phyloP scores from a whole-genome alignment of 2,888 invertebrate genomes.

The Subacronicta megacephala region DNA sequence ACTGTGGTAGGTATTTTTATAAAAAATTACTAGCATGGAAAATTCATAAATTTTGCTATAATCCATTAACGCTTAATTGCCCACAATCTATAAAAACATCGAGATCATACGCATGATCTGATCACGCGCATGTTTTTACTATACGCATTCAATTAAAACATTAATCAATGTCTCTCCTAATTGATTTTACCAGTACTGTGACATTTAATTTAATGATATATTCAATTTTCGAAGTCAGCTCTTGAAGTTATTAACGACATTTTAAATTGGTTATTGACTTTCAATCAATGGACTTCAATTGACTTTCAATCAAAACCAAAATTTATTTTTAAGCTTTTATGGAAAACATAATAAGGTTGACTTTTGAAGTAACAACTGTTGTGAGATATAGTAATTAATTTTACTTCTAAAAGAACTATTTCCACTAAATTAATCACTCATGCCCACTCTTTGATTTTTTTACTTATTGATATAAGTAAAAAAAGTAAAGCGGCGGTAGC shows the following conservation, averaged over 20 bases:
- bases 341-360: not conserved
- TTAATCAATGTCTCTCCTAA: slow-evolving; percentile 43
- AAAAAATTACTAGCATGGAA: no score
- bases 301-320: slow-evolving; percentile 16
- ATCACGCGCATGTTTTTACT: slow-evolving; percentile 8
- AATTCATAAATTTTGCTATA: slow-evolving; percentile 2
- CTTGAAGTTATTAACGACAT: slow-evolving; percentile 50
- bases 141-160: slow-evolving; percentile 27
- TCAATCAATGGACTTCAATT: slow-evolving; percentile 47
- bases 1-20: no score
- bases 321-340: slow-evolving; percentile 3
- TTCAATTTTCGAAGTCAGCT: slow-evolving; percentile 31
- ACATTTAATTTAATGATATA: slow-evolving; percentile 38
- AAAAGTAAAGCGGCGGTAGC: no score
- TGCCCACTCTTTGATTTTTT: no score
- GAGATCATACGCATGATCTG: slow-evolving; percentile 10
- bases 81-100: slow-evolving; percentile 9
- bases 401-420: slow-evolving; percentile 17
- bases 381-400: slow-evolving; percentile 9
- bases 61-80: slow-evolving; percentile 6
- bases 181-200: slow-evolving; percentile 39
- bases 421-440: slow-evolving; percentile 15
- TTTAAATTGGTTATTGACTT: slow-evolving; percentile 56
- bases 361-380: not conserved
- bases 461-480: no score